Conservation (phyloP, 2,888 invertebrate genomes). For the Parnassius mnemosyne region DNA sequence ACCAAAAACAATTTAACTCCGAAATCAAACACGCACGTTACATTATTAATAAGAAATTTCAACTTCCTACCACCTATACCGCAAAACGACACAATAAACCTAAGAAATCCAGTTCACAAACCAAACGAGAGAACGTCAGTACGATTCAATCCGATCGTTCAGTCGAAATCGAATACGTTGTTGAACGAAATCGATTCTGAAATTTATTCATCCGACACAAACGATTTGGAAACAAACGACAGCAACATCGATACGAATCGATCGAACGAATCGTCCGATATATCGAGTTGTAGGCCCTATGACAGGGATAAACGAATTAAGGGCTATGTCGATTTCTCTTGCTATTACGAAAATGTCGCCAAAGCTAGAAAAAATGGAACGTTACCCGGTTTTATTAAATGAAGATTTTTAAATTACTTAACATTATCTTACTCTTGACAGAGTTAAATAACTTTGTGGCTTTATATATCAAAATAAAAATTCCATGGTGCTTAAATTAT, state of each 20-base stretch:
- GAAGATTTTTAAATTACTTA: slow-evolving; percentile 18
- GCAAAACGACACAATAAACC: slow-evolving; percentile 33
- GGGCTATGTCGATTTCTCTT: slow-evolving; percentile 92
- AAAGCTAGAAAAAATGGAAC: slow-evolving; percentile 84
- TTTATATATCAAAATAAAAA: no score
- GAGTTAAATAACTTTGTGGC: no score
- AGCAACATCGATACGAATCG: slow-evolving; percentile 64
- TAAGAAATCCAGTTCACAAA: slow-evolving; percentile 28
- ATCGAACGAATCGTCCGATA: slow-evolving; percentile 65
- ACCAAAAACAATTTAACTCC: slow-evolving; percentile 78
- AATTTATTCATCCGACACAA: slow-evolving; percentile 56
- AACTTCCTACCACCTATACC: slow-evolving; percentile 87
- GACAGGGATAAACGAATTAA: slow-evolving; percentile 86
- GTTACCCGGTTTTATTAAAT: slow-evolving; percentile 82
- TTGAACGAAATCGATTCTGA: slow-evolving; percentile 70
- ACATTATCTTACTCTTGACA: no score
- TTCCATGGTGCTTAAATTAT: no score
- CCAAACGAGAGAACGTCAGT: slow-evolving; percentile 55
- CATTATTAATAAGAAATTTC: slow-evolving; percentile 91
- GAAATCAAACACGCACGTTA: slow-evolving; percentile 89
- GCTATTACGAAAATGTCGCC: slow-evolving; percentile 87
- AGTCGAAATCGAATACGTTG: slow-evolving; percentile 71
- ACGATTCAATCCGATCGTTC: slow-evolving; percentile 83
- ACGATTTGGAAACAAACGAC: slow-evolving; percentile 51
- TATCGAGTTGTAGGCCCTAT: slow-evolving; percentile 58